Conservation (phyloP, 2,113 vertebrate genomes). For the Aegypius monachus region DNA sequence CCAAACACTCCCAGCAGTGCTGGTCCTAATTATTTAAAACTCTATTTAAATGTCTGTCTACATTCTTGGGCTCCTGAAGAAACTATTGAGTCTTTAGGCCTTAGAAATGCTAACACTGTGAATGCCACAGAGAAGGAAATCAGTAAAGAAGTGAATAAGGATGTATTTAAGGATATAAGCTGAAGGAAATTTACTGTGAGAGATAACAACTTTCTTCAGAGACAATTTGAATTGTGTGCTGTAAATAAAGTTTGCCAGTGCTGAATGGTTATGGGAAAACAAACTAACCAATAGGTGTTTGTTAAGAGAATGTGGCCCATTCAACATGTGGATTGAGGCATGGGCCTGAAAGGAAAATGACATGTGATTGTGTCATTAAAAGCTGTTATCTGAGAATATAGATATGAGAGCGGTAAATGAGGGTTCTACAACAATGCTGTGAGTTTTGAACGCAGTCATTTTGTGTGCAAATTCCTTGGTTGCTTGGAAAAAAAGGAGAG, state of each 20-base stretch:
- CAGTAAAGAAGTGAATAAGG: not conserved
- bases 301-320: not conserved
- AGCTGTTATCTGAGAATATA: not conserved
- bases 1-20: not conserved
- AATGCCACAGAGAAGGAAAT: not conserved
- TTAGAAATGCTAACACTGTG: not conserved
- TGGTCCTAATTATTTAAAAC: constrained; percentile 1
- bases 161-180: not conserved
- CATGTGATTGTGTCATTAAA: not conserved
- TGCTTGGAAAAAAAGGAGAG: not conserved
- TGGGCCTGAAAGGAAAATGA: not conserved
- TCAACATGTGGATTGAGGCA: not conserved
- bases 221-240: not conserved
- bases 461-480: not conserved
- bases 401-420: not conserved
- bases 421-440: accelerated
- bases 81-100: not conserved
- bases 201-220: not conserved
- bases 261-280: not conserved
- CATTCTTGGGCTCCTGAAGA: not conserved
- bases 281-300: not conserved
- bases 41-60: not conserved
- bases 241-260: not conserved
- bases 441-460: accelerated
- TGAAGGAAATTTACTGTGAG: not conserved